phyloP scores from a whole-genome alignment of 2,113 vertebrate species.

The Pogonocichla stellata region DNA sequence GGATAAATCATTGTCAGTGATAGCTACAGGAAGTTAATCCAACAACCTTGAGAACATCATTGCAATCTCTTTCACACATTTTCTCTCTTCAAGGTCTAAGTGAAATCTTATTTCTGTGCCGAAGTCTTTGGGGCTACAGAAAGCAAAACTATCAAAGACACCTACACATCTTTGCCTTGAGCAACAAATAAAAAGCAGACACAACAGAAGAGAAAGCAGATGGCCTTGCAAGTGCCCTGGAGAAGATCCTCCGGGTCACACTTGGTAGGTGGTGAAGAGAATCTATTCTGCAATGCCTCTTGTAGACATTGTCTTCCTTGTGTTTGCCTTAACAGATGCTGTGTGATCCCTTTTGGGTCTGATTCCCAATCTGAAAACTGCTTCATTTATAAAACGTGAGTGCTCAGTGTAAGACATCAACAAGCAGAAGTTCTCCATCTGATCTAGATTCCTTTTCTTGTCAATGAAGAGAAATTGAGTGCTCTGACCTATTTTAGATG shows the following conservation, averaged over 20 bases:
- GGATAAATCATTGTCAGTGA: slow-evolving; percentile 54
- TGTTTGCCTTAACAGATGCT: neutral
- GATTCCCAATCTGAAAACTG: neutral
- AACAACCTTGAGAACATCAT: slow-evolving; percentile 33
- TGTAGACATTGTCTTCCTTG: neutral
- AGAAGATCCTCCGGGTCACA: neutral
- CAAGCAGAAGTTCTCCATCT: neutral
- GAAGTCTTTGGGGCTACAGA: slow-evolving; percentile 2
- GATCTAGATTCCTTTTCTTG: neutral
- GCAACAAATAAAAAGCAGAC: neutral
- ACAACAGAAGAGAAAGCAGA: slow-evolving; percentile 26
- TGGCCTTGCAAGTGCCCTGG: neutral
- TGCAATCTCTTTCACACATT: slow-evolving; percentile 45
- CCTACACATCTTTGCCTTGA: neutral
- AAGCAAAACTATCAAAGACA: slow-evolving; percentile 24
- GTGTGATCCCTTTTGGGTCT: neutral
- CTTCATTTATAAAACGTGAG: neutral
- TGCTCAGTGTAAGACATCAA: neutral
- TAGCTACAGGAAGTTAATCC: slow-evolving; percentile 30
- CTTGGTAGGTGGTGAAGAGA: neutral
- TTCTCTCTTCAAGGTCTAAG: slow-evolving; percentile 2
- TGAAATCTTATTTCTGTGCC: neutral
- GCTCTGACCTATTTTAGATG: slow-evolving; percentile 23
- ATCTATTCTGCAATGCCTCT: neutral
- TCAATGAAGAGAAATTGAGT: neutral